phyloP scores from a whole-genome alignment of 2,888 invertebrate genomes.

The Petrophora chlorosata region DNA sequence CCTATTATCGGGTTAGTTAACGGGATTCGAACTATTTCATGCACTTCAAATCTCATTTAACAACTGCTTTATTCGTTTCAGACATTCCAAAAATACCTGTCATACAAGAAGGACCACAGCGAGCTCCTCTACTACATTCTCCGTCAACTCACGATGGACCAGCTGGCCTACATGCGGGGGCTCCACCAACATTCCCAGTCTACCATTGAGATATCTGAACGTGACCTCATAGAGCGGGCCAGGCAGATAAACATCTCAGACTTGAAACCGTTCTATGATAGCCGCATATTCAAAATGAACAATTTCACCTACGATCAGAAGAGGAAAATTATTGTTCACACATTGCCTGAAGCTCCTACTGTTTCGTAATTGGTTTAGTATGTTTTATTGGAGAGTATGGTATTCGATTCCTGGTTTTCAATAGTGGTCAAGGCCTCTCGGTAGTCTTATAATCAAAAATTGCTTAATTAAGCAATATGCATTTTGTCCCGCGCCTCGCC shows the following conservation, averaged over 20 bases:
- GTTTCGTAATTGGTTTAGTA: constrained; percentile 47
- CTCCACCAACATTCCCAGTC: constrained; percentile 86
- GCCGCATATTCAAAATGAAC: constrained; percentile 94
- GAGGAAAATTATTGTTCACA: constrained; percentile 93
- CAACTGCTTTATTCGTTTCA: constrained; percentile 54
- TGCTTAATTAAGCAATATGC: too few relatives aligned
- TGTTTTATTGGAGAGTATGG: too few relatives aligned
- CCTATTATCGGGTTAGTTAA: too few relatives aligned
- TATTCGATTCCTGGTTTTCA: too few relatives aligned
- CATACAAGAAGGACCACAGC: constrained; percentile 97
- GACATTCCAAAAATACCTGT: constrained; percentile 96
- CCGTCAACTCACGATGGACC: constrained; percentile 96
- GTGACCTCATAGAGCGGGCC: constrained; percentile 89
- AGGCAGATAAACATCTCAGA: constrained; percentile 95
- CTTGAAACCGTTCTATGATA: constrained; percentile 95
- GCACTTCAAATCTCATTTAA: too few relatives aligned
- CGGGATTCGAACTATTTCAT: too few relatives aligned
- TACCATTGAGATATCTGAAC: constrained; percentile 91
- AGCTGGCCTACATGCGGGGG: constrained; percentile 91
- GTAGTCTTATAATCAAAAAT: too few relatives aligned
- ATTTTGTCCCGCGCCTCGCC: too few relatives aligned
- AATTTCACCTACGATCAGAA: constrained; percentile 93
- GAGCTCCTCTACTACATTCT: constrained; percentile 97
- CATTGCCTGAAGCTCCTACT: constrained; percentile 84
- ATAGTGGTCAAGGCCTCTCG: too few relatives aligned